A percentile compares a stretch with the other conserved stretches of the same genome.
These are phyloP conservation scores for Hyperoplus lanceolatus DNA, from an alignment of 2,797 vertebrate genomes.

Conservation along the genomic window DNA sequence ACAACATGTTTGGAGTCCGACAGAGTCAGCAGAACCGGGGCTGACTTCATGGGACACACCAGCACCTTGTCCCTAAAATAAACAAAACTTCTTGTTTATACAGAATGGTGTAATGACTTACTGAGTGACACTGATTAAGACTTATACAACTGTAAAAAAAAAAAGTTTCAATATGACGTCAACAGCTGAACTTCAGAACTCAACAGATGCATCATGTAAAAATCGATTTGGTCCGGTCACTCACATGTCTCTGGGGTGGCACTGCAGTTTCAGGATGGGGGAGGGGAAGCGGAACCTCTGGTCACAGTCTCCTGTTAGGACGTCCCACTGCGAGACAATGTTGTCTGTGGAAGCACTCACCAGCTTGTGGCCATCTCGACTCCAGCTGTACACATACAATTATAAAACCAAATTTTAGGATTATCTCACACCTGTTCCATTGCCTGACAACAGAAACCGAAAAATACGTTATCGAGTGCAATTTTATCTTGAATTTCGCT, in stretches of 20 bases:
- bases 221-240: slow-evolving; percentile 59
- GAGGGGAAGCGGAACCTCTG: slow-evolving; percentile 98
- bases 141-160: neutral
- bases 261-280: slow-evolving; percentile 96
- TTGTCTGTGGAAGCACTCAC: slow-evolving; percentile 98
- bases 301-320: slow-evolving; percentile 96
- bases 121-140: neutral
- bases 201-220: neutral
- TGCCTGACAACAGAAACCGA: neutral
- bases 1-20: slow-evolving; percentile 97
- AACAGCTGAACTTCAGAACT: neutral
- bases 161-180: neutral
- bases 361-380: slow-evolving; percentile 97
- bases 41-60: slow-evolving; percentile 99
- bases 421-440: neutral
- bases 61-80: slow-evolving; percentile 93
- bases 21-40: slow-evolving; percentile 94
- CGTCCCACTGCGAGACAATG: slow-evolving; percentile 98
- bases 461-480: no score
- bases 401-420: neutral
- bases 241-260: slow-evolving; percentile 96
- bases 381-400: slow-evolving; percentile 86
- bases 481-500: neutral
- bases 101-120: neutral
- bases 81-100: neutral